These are phyloP conservation scores for Telenomus remus DNA, from an alignment of 1,140 invertebrate genomes.

Conservation along the genomic window DNA sequence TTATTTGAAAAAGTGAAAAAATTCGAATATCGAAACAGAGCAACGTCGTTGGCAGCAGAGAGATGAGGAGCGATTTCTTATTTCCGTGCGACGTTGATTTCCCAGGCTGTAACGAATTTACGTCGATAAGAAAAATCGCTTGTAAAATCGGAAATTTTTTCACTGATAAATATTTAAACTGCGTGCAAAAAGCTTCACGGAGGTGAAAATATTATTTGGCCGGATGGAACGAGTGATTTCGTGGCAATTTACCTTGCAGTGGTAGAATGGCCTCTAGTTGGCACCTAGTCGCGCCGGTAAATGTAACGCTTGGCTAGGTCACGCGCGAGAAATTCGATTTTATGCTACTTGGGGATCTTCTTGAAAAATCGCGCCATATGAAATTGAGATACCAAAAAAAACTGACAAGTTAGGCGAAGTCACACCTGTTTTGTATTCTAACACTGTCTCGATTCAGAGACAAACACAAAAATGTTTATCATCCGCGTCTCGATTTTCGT, in stretches of 20 bases:
- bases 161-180: conserved; percentile 52
- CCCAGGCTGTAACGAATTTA: conserved; percentile 5
- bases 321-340: conserved; percentile 31
- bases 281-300: conserved; percentile 28
- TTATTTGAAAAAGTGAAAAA: neutral
- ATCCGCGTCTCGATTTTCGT: no score
- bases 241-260: conserved; percentile 37
- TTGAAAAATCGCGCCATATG: conserved; percentile 17
- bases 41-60: neutral
- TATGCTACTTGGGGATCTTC: conserved; percentile 15
- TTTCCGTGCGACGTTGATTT: conserved; percentile 24
- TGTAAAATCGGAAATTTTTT: conserved; percentile 26
- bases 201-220: conserved; percentile 40
- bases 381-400: conserved; percentile 29
- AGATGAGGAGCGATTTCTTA: conserved; percentile 9
- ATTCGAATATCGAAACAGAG: neutral
- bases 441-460: no score
- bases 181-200: conserved; percentile 18
- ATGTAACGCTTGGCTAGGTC: conserved; percentile 23
- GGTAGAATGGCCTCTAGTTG: conserved; percentile 35
- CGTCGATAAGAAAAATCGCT: neutral
- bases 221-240: conserved; percentile 39
- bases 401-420: neutral
- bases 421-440: no score
- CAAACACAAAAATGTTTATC: no score